Base-by-base conservation (phyloP, 2,888 invertebrate genomes). In the Latrodectus hesperus region DNA sequence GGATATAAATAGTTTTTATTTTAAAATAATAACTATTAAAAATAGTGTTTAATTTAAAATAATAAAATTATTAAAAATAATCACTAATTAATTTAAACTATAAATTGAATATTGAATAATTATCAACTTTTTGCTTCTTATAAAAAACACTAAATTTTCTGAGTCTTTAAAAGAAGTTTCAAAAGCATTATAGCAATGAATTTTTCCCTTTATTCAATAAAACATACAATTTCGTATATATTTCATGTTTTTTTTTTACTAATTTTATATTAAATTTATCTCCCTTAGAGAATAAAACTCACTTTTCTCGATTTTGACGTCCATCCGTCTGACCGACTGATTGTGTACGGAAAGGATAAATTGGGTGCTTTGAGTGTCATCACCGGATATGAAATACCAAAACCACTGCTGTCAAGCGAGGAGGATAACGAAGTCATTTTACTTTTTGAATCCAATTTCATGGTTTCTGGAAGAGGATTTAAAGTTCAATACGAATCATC, bases 401-500 rank as follows among this genome's bases (percentile, higher is more conserved):
- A 53, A 67, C 74, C 81, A 2, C 26, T 81, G 1, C 52, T 81
- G 8, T 81, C 81, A 2, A 64, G 67, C 16, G 65, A 73, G 16
- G 73, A 73, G 14, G 81, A 81, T 26, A 65, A 51, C n/a, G 12
- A n/a, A 9, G 4, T 81, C 2, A 73, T 12, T 9, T 9, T 81
- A 22, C 16, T 38, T 14, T 81, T 73, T 53, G 52, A 64, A 16
- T 49, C 81, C 16, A 73, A 81, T 38, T 65, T 73, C n/a, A 73
- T 81, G 67, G 81, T 52, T 38, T 16, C 73, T 12, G 81, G 81
- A 22, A 73, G 81, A 67, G 81, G 81, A 17, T 81, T 81, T 26
- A 73, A 73, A 22, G 11, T 81, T 11, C 72, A 73, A 9, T 81
- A 81, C 16, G 81, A 81, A 81, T 72, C 81, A 2, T 73, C 81